Conservation (phyloP, 2,888 invertebrate species). For the Thalpophila matura region DNA sequence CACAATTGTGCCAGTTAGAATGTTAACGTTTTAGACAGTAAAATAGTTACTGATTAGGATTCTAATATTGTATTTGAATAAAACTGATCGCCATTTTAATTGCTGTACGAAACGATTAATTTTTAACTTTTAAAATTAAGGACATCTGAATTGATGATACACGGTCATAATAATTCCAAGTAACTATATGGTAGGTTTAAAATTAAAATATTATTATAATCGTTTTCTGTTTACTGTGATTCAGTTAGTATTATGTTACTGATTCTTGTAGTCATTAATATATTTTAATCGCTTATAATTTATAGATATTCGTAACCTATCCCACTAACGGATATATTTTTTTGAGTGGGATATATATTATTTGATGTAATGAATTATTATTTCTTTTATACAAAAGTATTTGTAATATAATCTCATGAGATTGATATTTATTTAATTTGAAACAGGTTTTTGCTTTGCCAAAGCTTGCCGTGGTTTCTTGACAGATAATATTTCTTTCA, state of each 20-base stretch:
- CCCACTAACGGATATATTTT: conserved; percentile 60
- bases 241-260: conserved; percentile 82
- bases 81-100: conserved; percentile 72
- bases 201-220: conserved; percentile 68
- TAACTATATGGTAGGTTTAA: conserved; percentile 68
- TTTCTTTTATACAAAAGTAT: conserved; percentile 44
- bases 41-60: conserved; percentile 80
- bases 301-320: conserved; percentile 55
- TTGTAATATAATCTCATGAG: conserved; percentile 46
- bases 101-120: conserved; percentile 60
- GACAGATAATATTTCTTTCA: conserved; percentile 25
- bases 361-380: conserved; percentile 59
- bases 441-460: conserved; percentile 54
- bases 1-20: conserved; percentile 89
- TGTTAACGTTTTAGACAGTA: conserved; percentile 80
- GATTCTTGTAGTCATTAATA: conserved; percentile 72
- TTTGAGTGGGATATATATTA: conserved; percentile 62
- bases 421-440: conserved; percentile 44
- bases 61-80: conserved; percentile 72
- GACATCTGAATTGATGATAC: conserved; percentile 65
- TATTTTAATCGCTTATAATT: conserved; percentile 71
- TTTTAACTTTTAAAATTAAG: conserved; percentile 65
- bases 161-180: conserved; percentile 78
- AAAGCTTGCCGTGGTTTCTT: conserved; percentile 56
- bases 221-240: conserved; percentile 86